Conservation (phyloP, 2,797 vertebrate genomes). For the Onychomys torridus region DNA sequence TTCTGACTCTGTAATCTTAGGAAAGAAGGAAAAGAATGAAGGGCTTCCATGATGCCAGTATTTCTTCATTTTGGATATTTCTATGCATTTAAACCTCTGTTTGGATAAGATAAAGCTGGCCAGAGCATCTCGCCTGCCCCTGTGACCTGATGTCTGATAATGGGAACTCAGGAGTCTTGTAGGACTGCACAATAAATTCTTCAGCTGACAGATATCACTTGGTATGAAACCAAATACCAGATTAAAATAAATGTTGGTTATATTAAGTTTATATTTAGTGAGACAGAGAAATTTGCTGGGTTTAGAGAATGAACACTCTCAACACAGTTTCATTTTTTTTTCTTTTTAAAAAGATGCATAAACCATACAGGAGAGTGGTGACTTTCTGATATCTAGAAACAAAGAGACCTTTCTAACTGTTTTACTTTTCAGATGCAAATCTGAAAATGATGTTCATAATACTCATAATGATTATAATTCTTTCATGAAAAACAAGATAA, state of each 20-base stretch:
- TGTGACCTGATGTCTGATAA: neutral
- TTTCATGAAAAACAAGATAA: neutral
- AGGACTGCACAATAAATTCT: neutral
- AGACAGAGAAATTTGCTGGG: constrained; percentile 5
- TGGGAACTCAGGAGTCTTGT: neutral
- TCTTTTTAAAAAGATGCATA: neutral
- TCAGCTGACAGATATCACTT: neutral
- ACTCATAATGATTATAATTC: neutral
- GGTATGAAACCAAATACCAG: neutral
- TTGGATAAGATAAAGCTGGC: neutral
- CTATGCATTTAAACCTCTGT: neutral
- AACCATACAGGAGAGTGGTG: neutral
- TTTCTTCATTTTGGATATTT: neutral
- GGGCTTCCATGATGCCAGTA: neutral
- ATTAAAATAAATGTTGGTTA: neutral
- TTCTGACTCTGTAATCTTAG: neutral
- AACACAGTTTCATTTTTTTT: neutral
- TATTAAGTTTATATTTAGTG: constrained; percentile 39
- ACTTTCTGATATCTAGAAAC: neutral
- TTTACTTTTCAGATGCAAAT: neutral
- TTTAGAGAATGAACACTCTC: neutral
- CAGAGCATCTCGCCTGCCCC: too few relatives aligned
- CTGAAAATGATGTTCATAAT: neutral
- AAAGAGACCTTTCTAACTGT: constrained; percentile 23
- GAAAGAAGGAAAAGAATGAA: neutral